These are phyloP conservation scores for Epistrophe grossulariae DNA, from an alignment of 2,888 invertebrate species.

Conservation along the genomic window DNA sequence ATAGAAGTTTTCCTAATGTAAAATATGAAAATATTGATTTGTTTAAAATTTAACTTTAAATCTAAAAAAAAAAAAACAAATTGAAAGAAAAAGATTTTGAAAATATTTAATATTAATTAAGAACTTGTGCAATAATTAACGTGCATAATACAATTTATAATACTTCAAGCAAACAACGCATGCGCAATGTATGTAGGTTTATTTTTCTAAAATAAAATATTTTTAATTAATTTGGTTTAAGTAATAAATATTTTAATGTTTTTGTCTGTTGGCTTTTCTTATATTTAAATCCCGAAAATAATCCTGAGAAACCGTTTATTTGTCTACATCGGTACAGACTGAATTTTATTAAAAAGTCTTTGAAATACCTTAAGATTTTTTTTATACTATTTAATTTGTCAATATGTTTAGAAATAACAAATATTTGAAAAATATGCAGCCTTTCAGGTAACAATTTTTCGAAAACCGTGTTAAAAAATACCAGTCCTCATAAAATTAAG, in stretches of 20 bases:
- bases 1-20: not conserved
- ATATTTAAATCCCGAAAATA: not conserved
- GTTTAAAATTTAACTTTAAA: not conserved
- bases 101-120: not conserved
- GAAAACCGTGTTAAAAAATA: too few relatives aligned
- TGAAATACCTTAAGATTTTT: too few relatives aligned
- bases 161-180: constrained; percentile 32
- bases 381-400: too few relatives aligned
- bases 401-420: too few relatives aligned
- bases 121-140: constrained; percentile 26
- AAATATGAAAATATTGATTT: constrained; percentile 1
- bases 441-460: not conserved
- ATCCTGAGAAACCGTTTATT: not conserved
- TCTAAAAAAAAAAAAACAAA: not conserved
- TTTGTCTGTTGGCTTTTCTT: not conserved
- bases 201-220: not conserved
- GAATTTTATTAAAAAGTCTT: too few relatives aligned
- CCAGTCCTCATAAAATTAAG: too few relatives aligned
- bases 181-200: constrained; percentile 51
- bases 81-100: not conserved
- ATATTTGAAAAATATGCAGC: too few relatives aligned
- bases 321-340: too few relatives aligned
- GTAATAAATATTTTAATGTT: not conserved
- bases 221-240: not conserved
- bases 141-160: constrained; percentile 9